phyloP scores from a whole-genome alignment of 2,888 invertebrate species.

The Blomia tropicalis region DNA sequence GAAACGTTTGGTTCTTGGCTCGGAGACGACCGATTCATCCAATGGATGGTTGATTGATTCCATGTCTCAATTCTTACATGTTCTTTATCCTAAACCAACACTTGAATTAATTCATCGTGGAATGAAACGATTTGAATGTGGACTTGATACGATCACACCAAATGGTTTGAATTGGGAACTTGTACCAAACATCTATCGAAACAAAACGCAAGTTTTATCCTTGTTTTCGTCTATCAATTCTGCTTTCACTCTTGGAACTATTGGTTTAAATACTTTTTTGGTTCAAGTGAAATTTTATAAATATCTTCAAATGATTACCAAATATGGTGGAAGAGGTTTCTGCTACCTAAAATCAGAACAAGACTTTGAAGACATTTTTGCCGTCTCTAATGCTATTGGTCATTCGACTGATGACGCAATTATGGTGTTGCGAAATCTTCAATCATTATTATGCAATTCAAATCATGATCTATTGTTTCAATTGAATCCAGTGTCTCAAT shows the following conservation, averaged over 20 bases:
- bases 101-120: neutral
- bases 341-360: neutral
- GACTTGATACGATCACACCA: neutral
- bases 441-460: neutral
- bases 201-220: neutral
- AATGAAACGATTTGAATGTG: slow-evolving; percentile 1
- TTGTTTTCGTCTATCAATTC: slow-evolving; percentile 14
- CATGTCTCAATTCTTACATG: neutral
- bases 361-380: slow-evolving; percentile 14
- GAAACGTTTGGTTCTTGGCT: neutral
- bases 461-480: neutral
- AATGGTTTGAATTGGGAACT: slow-evolving; percentile 14
- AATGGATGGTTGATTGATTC: neutral
- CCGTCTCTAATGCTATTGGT: neutral
- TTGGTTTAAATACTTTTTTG: slow-evolving; percentile 12
- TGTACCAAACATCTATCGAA: neutral
- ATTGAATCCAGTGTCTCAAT: slow-evolving; percentile 9
- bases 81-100: neutral
- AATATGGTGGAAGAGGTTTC: neutral
- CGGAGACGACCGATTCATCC: neutral
- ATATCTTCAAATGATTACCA: neutral
- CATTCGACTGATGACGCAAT: neutral
- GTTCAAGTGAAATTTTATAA: neutral
- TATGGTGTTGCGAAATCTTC: slow-evolving; percentile 1
- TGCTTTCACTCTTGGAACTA: neutral